phyloP scores from a whole-genome alignment of 2,113 vertebrate genomes.

The Hippolais icterina region DNA sequence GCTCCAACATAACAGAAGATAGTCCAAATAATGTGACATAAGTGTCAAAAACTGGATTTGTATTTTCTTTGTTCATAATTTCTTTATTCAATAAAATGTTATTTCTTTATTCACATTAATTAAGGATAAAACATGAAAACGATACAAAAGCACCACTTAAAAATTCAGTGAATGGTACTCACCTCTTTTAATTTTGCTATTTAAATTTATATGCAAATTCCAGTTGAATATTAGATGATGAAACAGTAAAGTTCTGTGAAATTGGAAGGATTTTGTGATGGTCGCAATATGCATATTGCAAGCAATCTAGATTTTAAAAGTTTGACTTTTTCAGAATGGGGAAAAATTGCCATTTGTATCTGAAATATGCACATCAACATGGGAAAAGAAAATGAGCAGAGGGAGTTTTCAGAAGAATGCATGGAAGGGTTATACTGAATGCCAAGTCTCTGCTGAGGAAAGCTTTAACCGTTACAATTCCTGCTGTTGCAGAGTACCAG shows the following conservation, averaged over 20 bases:
- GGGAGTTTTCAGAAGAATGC: background rate
- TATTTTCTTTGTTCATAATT: background rate
- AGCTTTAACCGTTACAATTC: conserved; percentile 39
- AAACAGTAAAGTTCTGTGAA: background rate
- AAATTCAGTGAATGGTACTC: background rate
- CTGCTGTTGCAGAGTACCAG: conserved; percentile 81
- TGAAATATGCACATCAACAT: background rate
- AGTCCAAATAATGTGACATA: background rate
- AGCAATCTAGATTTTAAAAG: background rate
- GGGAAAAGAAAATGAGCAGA: background rate
- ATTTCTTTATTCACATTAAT: background rate
- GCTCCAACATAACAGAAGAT: background rate
- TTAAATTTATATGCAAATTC: background rate
- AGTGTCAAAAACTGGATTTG: background rate
- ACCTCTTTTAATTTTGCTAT: background rate
- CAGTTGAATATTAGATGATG: background rate
- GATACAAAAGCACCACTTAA: background rate
- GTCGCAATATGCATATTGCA: background rate
- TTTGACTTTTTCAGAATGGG: background rate
- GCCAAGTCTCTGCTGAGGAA: background rate
- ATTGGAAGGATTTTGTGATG: background rate
- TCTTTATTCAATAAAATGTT: background rate
- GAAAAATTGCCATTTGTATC: background rate
- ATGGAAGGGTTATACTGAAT: background rate
- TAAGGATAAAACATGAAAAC: background rate